phyloP scores from a whole-genome alignment of 2,797 vertebrate species.

The Onychomys torridus region DNA sequence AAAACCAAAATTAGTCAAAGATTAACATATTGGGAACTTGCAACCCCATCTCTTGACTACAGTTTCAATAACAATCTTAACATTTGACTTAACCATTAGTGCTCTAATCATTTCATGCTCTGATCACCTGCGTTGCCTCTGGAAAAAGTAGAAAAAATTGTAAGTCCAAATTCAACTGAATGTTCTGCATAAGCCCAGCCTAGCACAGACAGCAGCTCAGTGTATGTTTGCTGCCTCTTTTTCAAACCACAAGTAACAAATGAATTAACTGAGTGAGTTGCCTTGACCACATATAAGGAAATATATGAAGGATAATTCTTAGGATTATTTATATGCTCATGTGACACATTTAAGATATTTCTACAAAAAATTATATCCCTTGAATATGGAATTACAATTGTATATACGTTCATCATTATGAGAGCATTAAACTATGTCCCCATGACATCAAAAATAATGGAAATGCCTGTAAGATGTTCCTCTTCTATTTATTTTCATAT shows the following conservation, averaged over 20 bases:
- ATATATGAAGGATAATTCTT: background rate
- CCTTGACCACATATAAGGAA: background rate
- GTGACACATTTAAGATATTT: constrained; percentile 48
- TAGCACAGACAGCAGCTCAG: background rate
- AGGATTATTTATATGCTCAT: background rate
- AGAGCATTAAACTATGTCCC: constrained; percentile 57
- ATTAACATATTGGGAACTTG: constrained; percentile 58
- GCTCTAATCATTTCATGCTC: background rate
- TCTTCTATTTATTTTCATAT: constrained; percentile 77
- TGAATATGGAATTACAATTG: background rate
- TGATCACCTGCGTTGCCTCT: background rate
- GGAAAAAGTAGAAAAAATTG: background rate
- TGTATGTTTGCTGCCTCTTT: background rate
- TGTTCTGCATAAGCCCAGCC: background rate
- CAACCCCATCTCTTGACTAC: constrained; percentile 79
- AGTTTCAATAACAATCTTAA: constrained; percentile 52
- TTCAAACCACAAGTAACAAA: background rate
- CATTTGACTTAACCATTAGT: background rate
- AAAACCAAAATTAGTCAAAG: constrained; percentile 34
- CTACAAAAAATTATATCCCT: background rate
- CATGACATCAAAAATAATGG: constrained; percentile 75
- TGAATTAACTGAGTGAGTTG: constrained; percentile 15
- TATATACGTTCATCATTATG: constrained; percentile 62
- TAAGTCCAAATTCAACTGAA: background rate
- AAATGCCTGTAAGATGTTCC: constrained; percentile 60